phyloP scores from a whole-genome alignment of 2,113 vertebrate genomes.

The Acrocephalus kingi region DNA sequence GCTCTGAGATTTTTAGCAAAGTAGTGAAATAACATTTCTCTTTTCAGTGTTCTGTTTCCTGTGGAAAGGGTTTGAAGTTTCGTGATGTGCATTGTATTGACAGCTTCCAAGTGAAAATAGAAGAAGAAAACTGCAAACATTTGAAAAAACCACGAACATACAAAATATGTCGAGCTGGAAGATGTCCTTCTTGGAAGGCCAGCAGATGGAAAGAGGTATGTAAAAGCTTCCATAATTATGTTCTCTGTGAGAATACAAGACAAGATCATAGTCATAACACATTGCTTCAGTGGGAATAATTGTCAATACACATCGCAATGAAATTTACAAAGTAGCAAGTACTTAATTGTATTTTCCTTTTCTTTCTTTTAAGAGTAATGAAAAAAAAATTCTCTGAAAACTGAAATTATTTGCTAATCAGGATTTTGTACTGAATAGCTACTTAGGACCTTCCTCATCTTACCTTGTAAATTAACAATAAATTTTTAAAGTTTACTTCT shows the following conservation, averaged over 20 bases:
- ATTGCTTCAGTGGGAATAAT: neutral
- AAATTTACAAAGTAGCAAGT: neutral
- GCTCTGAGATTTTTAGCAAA: neutral
- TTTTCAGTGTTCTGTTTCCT: constrained; percentile 90
- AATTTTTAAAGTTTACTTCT: neutral
- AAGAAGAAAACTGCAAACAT: constrained; percentile 81
- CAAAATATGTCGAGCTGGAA: constrained; percentile 83
- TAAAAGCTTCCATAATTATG: neutral
- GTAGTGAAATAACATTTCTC: neutral
- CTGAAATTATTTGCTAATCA: neutral
- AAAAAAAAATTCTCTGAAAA: neutral
- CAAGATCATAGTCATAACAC: neutral
- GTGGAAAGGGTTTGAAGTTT: constrained; percentile 88
- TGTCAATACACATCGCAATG: rapidly evolving
- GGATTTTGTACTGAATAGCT: neutral
- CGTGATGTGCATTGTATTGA: constrained; percentile 84
- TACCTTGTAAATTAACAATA: neutral
- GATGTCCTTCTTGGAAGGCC: constrained; percentile 90
- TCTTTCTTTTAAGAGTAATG: neutral
- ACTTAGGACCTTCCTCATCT: neutral
- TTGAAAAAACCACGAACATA: constrained; percentile 79
- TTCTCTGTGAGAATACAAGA: neutral
- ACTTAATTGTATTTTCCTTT: neutral
- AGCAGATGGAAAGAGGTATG: constrained; percentile 88
- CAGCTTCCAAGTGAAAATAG: constrained; percentile 75